phyloP scores from a whole-genome alignment of 2,797 vertebrate genomes.

The Anabas testudineus region DNA sequence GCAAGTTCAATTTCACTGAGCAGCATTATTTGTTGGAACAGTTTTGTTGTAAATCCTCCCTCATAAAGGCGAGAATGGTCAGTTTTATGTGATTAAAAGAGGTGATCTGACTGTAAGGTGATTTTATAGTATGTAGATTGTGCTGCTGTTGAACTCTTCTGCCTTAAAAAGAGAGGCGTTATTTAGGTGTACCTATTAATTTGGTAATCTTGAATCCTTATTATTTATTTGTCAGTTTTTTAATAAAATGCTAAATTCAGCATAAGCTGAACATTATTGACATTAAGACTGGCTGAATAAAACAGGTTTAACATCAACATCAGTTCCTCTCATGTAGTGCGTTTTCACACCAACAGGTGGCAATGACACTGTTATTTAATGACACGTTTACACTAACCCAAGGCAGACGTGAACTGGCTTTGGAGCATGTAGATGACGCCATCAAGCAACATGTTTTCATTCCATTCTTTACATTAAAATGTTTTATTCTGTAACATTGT shows the following conservation, averaged over 20 bases:
- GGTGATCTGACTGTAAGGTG: not conserved
- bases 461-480: not conserved
- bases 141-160: too few relatives aligned
- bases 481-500: not conserved
- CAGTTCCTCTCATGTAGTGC: constrained; percentile 6
- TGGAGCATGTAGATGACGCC: not conserved
- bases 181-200: too few relatives aligned
- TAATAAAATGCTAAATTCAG: not conserved
- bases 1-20: too few relatives aligned
- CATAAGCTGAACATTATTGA: not conserved
- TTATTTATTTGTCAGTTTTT: not conserved
- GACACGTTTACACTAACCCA: not conserved
- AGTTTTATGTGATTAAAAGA: not conserved
- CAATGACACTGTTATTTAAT: constrained; percentile 27
- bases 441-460: not conserved
- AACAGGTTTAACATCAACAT: not conserved
- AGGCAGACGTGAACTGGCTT: not conserved
- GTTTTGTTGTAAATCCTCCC: too few relatives aligned
- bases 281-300: not conserved
- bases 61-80: too few relatives aligned
- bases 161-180: too few relatives aligned
- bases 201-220: too few relatives aligned
- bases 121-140: too few relatives aligned
- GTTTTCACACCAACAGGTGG: constrained; percentile 63
- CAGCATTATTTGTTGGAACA: too few relatives aligned